These are phyloP conservation scores for Mus caroli DNA, from an alignment of 2,797 vertebrate genomes.

Conservation along the genomic window DNA sequence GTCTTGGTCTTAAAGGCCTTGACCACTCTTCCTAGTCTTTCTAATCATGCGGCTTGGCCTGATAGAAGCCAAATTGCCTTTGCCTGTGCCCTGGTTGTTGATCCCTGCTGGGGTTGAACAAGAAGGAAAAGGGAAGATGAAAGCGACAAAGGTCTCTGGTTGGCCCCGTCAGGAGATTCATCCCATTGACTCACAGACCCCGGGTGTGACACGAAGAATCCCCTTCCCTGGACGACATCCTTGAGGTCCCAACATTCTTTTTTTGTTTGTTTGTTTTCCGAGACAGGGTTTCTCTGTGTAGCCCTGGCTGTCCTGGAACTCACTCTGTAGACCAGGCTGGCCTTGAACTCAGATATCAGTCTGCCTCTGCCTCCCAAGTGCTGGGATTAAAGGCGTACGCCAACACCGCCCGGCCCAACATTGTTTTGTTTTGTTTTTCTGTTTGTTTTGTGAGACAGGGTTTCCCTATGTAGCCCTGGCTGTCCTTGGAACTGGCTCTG, in stretches of 20 bases:
- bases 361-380: too few species aligned
- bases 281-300: too few species aligned
- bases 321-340: too few species aligned
- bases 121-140: not conserved
- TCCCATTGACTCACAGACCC: not conserved
- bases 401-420: not conserved
- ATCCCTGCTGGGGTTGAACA: not conserved
- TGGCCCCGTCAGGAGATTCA: not conserved
- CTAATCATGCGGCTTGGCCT: not conserved
- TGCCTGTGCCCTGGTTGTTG: not conserved
- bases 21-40: constrained; percentile 8
- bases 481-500: not conserved
- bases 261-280: not conserved
- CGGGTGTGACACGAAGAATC: not conserved
- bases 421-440: not conserved
- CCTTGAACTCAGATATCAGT: too few species aligned
- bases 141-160: not conserved
- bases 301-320: too few species aligned
- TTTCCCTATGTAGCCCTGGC: not conserved
- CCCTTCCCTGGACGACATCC: not conserved
- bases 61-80: not conserved
- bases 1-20: not conserved
- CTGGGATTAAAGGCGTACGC: too few species aligned
- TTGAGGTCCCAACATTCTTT: not conserved
- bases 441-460: not conserved